Conservation (phyloP, 2,113 vertebrate species). For the Tachycineta bicolor region DNA sequence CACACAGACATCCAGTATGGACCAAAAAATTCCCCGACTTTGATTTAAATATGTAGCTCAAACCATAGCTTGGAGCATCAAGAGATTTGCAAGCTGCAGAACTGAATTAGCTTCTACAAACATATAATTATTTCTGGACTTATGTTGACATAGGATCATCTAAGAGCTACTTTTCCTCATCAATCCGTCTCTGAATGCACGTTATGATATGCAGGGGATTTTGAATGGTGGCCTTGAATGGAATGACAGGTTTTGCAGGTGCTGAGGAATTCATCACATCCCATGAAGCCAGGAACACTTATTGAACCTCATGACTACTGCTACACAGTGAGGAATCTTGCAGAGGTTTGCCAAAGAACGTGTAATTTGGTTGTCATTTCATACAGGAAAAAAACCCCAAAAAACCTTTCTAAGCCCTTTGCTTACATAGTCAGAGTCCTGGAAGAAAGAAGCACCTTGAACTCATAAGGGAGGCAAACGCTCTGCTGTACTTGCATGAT, state of each 20-base stretch:
- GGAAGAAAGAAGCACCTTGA: not conserved
- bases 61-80: not conserved
- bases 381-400: not conserved
- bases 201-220: not conserved
- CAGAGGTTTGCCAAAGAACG: not conserved
- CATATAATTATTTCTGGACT: not conserved
- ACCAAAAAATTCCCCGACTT: not conserved
- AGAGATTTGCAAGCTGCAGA: not conserved
- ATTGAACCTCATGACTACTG: not conserved
- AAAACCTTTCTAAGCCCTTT: not conserved
- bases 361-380: not conserved
- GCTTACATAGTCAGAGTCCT: not conserved
- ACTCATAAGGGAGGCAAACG: not conserved
- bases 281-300: not conserved
- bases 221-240: not conserved
- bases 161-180: not conserved
- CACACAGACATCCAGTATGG: not conserved
- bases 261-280: not conserved
- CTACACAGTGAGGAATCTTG: not conserved
- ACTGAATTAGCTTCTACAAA: not conserved
- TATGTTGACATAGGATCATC: not conserved
- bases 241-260: not conserved
- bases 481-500: not conserved
- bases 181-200: not conserved
- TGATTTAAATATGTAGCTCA: not conserved